A percentile compares a stretch with the other conserved stretches of the same genome.
These are phyloP conservation scores for Serripes groenlandicus DNA, from an alignment of 2,888 invertebrate species.

Conservation along the genomic window DNA sequence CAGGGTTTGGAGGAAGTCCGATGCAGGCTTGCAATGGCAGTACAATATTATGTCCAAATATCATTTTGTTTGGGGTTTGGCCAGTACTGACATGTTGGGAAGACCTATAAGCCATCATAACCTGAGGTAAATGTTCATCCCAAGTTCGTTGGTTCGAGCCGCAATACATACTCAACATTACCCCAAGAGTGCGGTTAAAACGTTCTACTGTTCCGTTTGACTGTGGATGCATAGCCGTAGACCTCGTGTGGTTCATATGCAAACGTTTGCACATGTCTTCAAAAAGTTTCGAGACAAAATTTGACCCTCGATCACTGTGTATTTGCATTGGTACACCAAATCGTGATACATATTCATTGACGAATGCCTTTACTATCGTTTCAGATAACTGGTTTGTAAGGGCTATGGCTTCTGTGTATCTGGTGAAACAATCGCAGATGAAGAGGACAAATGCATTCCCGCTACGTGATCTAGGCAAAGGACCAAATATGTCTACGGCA, in stretches of 20 bases:
- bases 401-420: slow-evolving; percentile 56
- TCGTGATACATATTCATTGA: slow-evolving; percentile 54
- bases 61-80: slow-evolving; percentile 59
- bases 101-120: slow-evolving; percentile 70
- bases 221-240: slow-evolving; percentile 38
- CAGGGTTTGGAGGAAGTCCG: too few relatives aligned
- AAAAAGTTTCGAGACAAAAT: slow-evolving; percentile 46
- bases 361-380: slow-evolving; percentile 58
- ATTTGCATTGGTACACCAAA: slow-evolving; percentile 56
- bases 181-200: slow-evolving; percentile 73
- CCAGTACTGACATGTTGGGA: slow-evolving; percentile 60
- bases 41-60: too few relatives aligned
- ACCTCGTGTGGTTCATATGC: slow-evolving; percentile 28
- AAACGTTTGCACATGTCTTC: slow-evolving; percentile 32
- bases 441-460: slow-evolving; percentile 67
- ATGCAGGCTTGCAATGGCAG: too few relatives aligned
- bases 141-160: slow-evolving; percentile 65
- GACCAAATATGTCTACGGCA: slow-evolving; percentile 64
- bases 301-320: slow-evolving; percentile 53
- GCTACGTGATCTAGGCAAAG: slow-evolving; percentile 32
- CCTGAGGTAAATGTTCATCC: slow-evolving; percentile 71
- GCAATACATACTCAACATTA: not conserved
- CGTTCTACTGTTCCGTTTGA: slow-evolving; percentile 30
- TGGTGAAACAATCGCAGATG: slow-evolving; percentile 41
- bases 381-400: slow-evolving; percentile 52